Evolutionary conservation across 2,888 invertebrate species (phyloP).

Genomic region (Clivina fossor): DNA sequence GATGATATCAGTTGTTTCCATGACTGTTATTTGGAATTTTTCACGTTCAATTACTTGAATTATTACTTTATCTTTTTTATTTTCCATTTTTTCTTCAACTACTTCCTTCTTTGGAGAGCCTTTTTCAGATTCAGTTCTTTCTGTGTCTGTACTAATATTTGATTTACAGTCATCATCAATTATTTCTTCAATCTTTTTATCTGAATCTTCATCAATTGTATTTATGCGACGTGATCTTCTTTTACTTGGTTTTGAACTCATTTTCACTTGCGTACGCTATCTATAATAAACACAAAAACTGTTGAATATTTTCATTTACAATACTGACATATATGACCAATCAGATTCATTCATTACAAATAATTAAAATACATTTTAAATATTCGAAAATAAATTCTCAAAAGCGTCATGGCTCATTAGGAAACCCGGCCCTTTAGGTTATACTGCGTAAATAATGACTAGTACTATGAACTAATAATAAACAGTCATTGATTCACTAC

Average conservation of each 20-base stretch:
- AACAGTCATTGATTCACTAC: too few species aligned
- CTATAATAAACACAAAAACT: slow-evolving; percentile 1
- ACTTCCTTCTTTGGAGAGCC: neutral
- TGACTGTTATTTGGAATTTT: neutral
- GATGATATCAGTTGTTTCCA: slow-evolving; percentile 7
- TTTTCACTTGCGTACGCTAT: neutral
- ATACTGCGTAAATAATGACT: too few species aligned
- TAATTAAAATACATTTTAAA: too few species aligned
- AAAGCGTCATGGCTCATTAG: neutral
- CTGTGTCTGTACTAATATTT: slow-evolving; percentile 21
- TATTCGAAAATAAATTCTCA: too few species aligned
- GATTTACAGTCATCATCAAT: slow-evolving; percentile 19
- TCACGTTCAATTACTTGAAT: neutral
- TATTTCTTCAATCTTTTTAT: slow-evolving; percentile 15
- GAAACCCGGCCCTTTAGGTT: neutral
- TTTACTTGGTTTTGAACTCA: slow-evolving; percentile 22
- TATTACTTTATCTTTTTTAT: neutral
- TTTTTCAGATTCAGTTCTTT: slow-evolving; percentile 9
- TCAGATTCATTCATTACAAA: too few species aligned
- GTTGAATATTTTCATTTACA: neutral
- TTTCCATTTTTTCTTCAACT: neutral
- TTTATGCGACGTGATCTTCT: slow-evolving; percentile 19
- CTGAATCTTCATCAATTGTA: slow-evolving; percentile 21
- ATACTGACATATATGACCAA: neutral
- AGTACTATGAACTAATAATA: too few species aligned